phyloP scores from a whole-genome alignment of 2,888 invertebrate genomes.

The Perithous albicinctus region DNA sequence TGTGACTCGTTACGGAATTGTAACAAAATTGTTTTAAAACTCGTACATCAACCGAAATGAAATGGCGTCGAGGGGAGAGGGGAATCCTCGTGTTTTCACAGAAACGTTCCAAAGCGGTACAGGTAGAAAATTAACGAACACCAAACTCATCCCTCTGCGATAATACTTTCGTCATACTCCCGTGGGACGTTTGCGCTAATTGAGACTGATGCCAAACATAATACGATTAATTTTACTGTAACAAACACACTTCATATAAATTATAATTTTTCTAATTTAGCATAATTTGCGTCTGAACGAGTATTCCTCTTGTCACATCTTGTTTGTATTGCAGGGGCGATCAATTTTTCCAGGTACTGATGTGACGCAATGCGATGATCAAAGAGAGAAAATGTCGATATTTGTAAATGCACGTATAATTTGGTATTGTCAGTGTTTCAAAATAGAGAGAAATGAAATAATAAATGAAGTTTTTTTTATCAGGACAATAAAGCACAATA shows the following conservation, averaged over 20 bases:
- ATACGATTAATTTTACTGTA: constrained; percentile 57
- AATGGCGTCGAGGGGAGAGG: constrained; percentile 59
- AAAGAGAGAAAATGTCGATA: background rate
- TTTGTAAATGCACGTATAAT: constrained; percentile 22
- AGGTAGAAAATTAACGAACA: constrained; percentile 64
- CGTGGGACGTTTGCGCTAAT: constrained; percentile 62
- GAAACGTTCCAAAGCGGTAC: constrained; percentile 53
- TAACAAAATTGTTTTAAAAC: constrained; percentile 77
- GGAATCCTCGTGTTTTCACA: constrained; percentile 40
- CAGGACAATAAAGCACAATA: too few relatives aligned
- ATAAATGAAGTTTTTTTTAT: too few relatives aligned
- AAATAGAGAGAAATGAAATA: too few relatives aligned
- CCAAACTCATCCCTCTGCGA: constrained; percentile 43
- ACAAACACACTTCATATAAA: constrained; percentile 33
- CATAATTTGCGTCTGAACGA: background rate
- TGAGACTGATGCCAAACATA: constrained; percentile 67
- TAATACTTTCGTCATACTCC: constrained; percentile 57
- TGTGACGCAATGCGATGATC: background rate
- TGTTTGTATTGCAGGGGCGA: background rate
- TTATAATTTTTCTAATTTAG: constrained; percentile 11
- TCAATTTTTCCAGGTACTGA: background rate
- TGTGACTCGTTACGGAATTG: constrained; percentile 71
- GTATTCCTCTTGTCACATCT: background rate
- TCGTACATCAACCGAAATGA: constrained; percentile 75
- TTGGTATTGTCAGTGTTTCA: constrained; percentile 29